Conservation (phyloP, 37 sponge, comb jelly and placozoan genomes). For the Axinella damicornis region DNA sequence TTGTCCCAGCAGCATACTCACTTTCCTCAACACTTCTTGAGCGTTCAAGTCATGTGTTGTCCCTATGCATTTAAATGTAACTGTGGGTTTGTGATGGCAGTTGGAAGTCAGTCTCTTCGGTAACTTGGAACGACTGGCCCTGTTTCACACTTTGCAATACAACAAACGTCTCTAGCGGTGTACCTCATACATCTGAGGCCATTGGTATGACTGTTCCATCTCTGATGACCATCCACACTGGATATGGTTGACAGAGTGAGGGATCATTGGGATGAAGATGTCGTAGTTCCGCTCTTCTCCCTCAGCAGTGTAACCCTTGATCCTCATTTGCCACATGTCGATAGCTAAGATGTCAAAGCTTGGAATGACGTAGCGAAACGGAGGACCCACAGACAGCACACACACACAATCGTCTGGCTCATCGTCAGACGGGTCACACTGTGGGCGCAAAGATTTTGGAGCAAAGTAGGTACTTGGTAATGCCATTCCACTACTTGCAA, state of each 20-base stretch:
- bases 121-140: too few species aligned
- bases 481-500: too few species aligned
- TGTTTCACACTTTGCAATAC: too few species aligned
- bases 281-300: conserved; percentile 3
- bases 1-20: not conserved
- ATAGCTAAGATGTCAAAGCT: conserved; percentile 27
- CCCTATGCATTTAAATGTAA: conserved; percentile 37
- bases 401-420: too few species aligned
- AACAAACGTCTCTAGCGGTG: too few species aligned
- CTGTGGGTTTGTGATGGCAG: too few species aligned
- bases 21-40: not conserved
- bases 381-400: not conserved
- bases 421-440: too few species aligned
- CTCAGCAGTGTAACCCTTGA: not conserved
- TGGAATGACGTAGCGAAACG: conserved; percentile 18
- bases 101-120: too few species aligned
- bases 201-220: not conserved
- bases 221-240: conserved; percentile 24
- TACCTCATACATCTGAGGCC: too few species aligned
- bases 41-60: not conserved
- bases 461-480: too few species aligned
- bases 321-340: conserved; percentile 1
- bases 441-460: too few species aligned
- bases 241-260: conserved; percentile 6
- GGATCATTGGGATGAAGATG: conserved; percentile 5